Base-by-base conservation (phyloP, 1,140 invertebrate species). In the Berghia stephanieae region DNA sequence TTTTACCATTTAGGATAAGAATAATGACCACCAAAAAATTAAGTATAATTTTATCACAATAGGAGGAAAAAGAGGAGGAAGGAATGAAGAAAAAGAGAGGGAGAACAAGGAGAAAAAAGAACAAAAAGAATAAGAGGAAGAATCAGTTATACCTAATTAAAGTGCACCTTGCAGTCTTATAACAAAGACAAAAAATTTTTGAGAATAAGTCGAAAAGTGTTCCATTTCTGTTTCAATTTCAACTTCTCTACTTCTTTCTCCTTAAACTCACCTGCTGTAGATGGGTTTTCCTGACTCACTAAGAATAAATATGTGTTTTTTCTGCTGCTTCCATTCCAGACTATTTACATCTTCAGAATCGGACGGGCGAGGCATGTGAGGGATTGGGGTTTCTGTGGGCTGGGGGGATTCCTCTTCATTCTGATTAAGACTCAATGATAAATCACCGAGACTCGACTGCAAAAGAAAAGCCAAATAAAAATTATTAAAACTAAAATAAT, bases 251-350 rank as follows among this genome's bases (percentile, higher is more conserved):
- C 52, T n/a, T 60, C 57, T 60, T 34, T 60, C 1, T 49, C 21
- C 31, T 55, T 38, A 31, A 55, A 75, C 71, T 69, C 91, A 96
- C 92, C 96, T 93, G 38, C 96, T 96, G 90, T 98, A 99, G 79
- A 99, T 96, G 31, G 97, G 96, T 90, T 99, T 99, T 16, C 97
- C 96, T 24, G 96, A 95, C 86, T 96, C 94, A 90, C 96, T 98
- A 8, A 98, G 88, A 81, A 99, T 94, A 90, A 99, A 98, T 46
- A 98, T 92, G 90, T 99, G 96, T 87, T 97, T 97, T 69, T 93
- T 94, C 81, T 96, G 94, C 2, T 92, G 91, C 55, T 94, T 91
- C 93, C 96, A 96, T 63, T 94, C 92, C 38, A 92, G 89, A 83
- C 91, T 92, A 78, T 92, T 90, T 49, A 92, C 88, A 83, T 92